A percentile compares a stretch with the other conserved stretches of the same genome.
These are phyloP conservation scores for Lysandra coridon DNA, from an alignment of 2,888 invertebrate genomes.

Conservation along the genomic window DNA sequence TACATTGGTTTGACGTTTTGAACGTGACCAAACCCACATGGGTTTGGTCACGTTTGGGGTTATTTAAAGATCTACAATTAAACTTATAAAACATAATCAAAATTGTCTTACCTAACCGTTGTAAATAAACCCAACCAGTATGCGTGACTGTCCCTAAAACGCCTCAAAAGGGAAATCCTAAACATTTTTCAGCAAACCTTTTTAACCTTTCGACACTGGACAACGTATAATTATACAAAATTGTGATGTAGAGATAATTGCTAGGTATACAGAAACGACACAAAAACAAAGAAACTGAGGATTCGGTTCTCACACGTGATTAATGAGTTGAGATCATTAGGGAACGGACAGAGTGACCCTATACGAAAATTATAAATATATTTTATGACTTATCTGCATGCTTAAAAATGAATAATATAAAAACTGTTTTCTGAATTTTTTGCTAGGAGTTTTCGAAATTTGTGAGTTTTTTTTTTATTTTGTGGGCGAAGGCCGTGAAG, in stretches of 20 bases:
- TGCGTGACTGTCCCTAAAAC: neutral
- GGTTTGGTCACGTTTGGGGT: neutral
- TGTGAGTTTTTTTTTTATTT: neutral
- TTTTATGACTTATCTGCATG: slow-evolving; percentile 6
- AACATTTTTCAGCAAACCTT: slow-evolving; percentile 18
- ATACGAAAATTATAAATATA: neutral
- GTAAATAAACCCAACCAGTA: neutral
- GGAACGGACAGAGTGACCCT: neutral
- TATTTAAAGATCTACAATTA: neutral
- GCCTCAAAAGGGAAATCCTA: neutral
- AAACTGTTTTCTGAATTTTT: neutral
- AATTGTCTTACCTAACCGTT: neutral
- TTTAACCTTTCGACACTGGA: slow-evolving; percentile 4
- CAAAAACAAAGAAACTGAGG: slow-evolving; percentile 23
- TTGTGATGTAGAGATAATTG: slow-evolving; percentile 15
- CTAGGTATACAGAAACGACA: slow-evolving; percentile 7
- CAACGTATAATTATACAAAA: slow-evolving; percentile 19
- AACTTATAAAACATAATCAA: neutral
- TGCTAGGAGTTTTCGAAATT: neutral
- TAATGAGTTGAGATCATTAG: slow-evolving; percentile 8
- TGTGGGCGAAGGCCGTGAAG: no score
- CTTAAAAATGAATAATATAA: neutral
- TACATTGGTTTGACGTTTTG: no score
- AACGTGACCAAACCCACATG: no score
- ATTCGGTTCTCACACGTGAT: slow-evolving; percentile 16